Evolutionary conservation across 2,113 vertebrate genomes (phyloP), one percentile per base, ranked within the genome.

Genomic region (Mionectes macconnelli): DNA sequence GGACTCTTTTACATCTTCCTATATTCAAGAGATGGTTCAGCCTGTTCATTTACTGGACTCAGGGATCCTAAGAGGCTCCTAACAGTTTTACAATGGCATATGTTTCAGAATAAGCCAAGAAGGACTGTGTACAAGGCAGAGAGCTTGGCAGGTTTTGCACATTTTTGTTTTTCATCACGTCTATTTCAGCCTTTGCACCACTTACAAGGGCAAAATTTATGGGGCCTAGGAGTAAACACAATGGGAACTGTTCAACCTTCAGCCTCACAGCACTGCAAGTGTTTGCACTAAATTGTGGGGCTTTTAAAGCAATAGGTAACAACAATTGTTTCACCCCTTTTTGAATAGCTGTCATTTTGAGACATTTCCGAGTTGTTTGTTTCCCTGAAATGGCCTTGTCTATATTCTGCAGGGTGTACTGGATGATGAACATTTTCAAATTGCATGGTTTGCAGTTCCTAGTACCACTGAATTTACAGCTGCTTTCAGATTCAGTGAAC

Each of bases 341-440:
- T 15, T 75, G 73, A 87, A 96, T 84, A 89, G 35, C 50, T 12
- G 62, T 94, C 67, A 69, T 67, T 89, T 24, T 76, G 45, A 73
- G 56, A 83, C 56, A 91, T 91, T 90, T 95, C 64, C 13, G 11
- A 81, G 16, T 85, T 94, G 78, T 70, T 94, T 94, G 79, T 95
- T 96, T 91, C 96, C 91, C 70, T 97, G 94, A 93, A 76, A 90
- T 96, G 52, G 37, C 53, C 81, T 85, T 97, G 90, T 96, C 94
- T 96, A 16, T 87, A 94, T 96, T 95, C 77, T 91, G 64, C 85
- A 96, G 94, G 89, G 87, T 72, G 50, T 96, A 80, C 50, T 93
- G 85, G 63, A 94, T 96, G 93, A 97, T 80, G 94, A 97, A 96
- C 85, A 95, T 94, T 98, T 98, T 97, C 96, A 98, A 97, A 98